Evolutionary conservation across 23 tunicate genomes (phyloP).

Genomic region (Aplidium turbinatum): DNA sequence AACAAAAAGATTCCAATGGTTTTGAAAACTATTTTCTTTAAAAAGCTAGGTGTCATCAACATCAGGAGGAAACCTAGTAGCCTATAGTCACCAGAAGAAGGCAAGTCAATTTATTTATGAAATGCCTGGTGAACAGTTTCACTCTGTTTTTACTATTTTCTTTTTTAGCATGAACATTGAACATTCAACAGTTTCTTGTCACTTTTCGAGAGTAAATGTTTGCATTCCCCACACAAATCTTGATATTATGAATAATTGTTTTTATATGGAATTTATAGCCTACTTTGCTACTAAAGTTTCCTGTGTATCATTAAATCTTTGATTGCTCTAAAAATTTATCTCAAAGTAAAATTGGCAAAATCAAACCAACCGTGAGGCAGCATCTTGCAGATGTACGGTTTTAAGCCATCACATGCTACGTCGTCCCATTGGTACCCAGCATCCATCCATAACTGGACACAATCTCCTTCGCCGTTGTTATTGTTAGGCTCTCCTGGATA

Average conservation of each 20-base stretch:
- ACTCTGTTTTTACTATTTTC: background rate
- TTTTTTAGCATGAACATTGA: background rate
- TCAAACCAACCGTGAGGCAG: conserved; percentile 33
- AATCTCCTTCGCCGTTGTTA: conserved; percentile 38
- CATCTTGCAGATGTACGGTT: conserved; percentile 63
- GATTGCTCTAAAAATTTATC: background rate
- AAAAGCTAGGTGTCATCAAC: too few relatives aligned
- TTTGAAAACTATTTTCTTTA: too few relatives aligned
- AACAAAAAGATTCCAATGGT: too few relatives aligned
- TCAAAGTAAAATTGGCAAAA: background rate
- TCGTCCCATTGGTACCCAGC: conserved; percentile 81
- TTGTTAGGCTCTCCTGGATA: conserved; percentile 64
- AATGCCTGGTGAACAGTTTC: background rate
- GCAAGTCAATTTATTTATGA: background rate
- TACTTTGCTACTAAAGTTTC: background rate
- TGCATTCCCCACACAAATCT: too few relatives aligned
- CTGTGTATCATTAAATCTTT: background rate
- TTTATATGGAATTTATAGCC: too few relatives aligned
- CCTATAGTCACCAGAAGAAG: too few relatives aligned
- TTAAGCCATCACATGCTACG: conserved; percentile 10
- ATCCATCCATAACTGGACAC: conserved; percentile 60
- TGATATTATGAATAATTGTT: too few relatives aligned
- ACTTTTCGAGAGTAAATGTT: too few relatives aligned
- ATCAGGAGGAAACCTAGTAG: too few relatives aligned
- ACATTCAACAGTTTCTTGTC: too few relatives aligned